These are phyloP conservation scores for Steromphala cineraria DNA, from an alignment of 2,888 invertebrate species.

Conservation along the genomic window DNA sequence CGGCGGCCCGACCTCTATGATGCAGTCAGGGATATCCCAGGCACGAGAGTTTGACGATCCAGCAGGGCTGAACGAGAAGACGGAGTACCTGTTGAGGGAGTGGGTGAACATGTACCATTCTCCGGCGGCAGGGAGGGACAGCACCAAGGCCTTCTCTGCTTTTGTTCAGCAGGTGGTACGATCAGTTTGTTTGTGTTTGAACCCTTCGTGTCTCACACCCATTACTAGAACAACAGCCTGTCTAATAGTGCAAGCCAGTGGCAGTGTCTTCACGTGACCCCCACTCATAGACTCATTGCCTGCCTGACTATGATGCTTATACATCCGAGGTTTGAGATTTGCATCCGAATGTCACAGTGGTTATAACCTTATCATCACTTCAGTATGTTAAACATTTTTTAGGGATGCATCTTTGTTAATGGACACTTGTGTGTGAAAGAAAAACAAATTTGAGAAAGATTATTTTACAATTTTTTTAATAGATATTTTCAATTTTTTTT, in stretches of 20 bases:
- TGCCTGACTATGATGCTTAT: background rate
- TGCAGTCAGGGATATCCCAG: constrained; percentile 92
- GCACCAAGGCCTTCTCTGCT: constrained; percentile 88
- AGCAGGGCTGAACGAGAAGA: constrained; percentile 94
- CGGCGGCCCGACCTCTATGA: constrained; percentile 82
- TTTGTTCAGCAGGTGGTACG: constrained; percentile 86
- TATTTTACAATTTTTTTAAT: too few relatives aligned
- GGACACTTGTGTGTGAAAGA: too few relatives aligned
- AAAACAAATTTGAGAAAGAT: too few relatives aligned
- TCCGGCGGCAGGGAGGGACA: constrained; percentile 78
- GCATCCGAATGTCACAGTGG: background rate
- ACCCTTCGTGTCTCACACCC: constrained; percentile 4
- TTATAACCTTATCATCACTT: too few relatives aligned
- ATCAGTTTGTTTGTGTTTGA: constrained; percentile 15
- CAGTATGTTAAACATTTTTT: too few relatives aligned
- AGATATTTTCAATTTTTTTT: too few relatives aligned
- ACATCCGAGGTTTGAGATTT: constrained; percentile 4
- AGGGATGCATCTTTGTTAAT: too few relatives aligned
- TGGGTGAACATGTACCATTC: constrained; percentile 93
- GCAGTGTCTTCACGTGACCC: background rate
- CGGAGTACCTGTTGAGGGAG: constrained; percentile 93
- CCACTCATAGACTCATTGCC: background rate
- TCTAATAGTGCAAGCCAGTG: background rate
- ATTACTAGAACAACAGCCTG: constrained; percentile 3
- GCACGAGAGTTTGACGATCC: constrained; percentile 94